A percentile compares a stretch with the other conserved stretches of the same genome.
Evolutionary conservation across 2,888 invertebrate genomes (phyloP).

Genomic region (Rotaria sp.): DNA sequence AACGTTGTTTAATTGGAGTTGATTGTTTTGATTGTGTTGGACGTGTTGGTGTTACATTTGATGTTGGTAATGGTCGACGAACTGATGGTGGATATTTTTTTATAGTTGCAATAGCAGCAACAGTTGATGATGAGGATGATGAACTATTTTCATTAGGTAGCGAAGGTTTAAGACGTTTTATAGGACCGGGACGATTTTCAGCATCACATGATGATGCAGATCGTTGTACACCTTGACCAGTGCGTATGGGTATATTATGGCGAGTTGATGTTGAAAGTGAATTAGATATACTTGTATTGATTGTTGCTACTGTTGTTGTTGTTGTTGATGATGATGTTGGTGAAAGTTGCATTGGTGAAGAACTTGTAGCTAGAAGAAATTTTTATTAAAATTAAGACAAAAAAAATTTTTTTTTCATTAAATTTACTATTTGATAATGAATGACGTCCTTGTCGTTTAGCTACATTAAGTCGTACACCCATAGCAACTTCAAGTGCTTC

Average conservation of each 20-base stretch:
- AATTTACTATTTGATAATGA: slow-evolving; percentile 4
- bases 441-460: slow-evolving; percentile 10
- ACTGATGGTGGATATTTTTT: slow-evolving; percentile 5
- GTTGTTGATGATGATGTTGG: neutral
- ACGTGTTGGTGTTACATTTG: neutral
- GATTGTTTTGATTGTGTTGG: neutral
- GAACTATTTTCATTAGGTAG: neutral
- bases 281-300: neutral
- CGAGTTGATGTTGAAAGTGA: neutral
- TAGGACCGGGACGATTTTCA: neutral
- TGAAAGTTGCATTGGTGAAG: slow-evolving; percentile 20
- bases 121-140: neutral
- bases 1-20: neutral
- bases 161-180: slow-evolving; percentile 19
- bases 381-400: neutral
- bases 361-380: neutral
- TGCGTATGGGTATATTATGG: neutral
- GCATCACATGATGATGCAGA: neutral
- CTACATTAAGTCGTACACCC: slow-evolving; percentile 9
- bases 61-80: neutral
- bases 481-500: slow-evolving; percentile 10
- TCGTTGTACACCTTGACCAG: neutral
- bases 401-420: neutral
- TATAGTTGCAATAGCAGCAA: neutral
- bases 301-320: neutral